phyloP scores from a whole-genome alignment of 2,888 invertebrate species.

The Pterostichus niger region DNA sequence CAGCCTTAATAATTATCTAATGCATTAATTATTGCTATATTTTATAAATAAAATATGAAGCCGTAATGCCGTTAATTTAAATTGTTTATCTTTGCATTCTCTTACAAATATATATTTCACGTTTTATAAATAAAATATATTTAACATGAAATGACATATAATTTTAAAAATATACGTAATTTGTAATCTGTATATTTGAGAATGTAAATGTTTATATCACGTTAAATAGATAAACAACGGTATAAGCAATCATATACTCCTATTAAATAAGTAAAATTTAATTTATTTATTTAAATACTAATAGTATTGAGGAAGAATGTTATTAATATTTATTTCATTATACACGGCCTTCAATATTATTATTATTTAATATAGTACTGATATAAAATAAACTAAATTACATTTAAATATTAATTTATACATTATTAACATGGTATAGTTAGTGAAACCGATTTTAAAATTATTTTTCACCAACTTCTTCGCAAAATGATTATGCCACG shows the following conservation, averaged over 20 bases:
- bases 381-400: slow-evolving; percentile 31
- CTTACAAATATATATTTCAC: too few species aligned
- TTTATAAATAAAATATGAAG: slow-evolving; percentile 35
- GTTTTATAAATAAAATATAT: too few species aligned
- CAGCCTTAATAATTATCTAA: slow-evolving; percentile 46
- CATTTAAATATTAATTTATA: slow-evolving; percentile 31
- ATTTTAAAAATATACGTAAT: too few species aligned
- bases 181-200: too few species aligned
- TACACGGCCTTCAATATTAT: slow-evolving; percentile 11
- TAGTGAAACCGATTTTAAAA: neutral
- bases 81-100: too few species aligned
- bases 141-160: too few species aligned
- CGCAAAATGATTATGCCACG: slow-evolving; percentile 24
- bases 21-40: slow-evolving; percentile 53
- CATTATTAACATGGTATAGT: slow-evolving; percentile 37
- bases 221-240: too few species aligned
- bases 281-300: neutral
- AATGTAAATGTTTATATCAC: too few species aligned
- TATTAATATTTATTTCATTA: neutral
- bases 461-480: slow-evolving; percentile 2
- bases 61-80: neutral
- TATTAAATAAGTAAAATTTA: neutral
- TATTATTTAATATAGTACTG: slow-evolving; percentile 24
- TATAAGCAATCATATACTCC: too few species aligned
- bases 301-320: neutral